These are phyloP conservation scores for Hydrochoerus hydrochaeris DNA, from an alignment of 2,113 vertebrate species.

Conservation along the genomic window DNA sequence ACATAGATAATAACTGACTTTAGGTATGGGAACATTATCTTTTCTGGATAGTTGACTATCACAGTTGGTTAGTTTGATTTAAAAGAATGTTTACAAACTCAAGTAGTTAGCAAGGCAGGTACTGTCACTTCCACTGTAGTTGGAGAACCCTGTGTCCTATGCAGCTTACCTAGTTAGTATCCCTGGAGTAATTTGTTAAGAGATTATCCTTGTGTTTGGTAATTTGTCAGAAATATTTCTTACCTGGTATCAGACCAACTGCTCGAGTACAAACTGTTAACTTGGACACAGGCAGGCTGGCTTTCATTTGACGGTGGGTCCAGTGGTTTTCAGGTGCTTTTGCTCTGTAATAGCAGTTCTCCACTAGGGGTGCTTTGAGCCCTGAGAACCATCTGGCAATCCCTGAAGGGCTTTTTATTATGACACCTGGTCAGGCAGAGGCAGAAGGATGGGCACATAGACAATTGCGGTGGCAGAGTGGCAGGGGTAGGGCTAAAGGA, in stretches of 20 bases:
- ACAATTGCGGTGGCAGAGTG: background rate
- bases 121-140: background rate
- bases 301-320: background rate
- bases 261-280: background rate
- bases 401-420: background rate
- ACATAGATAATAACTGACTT: background rate
- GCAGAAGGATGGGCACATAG: background rate
- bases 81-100: background rate
- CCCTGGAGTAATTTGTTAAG: background rate
- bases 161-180: background rate
- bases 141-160: background rate
- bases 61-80: slow-evolving; percentile 33
- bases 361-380: background rate
- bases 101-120: background rate
- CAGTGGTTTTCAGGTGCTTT: background rate
- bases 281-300: background rate
- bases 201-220: background rate
- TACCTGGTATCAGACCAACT: background rate
- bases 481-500: background rate
- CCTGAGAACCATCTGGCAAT: background rate
- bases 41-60: slow-evolving; percentile 25
- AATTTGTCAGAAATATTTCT: background rate
- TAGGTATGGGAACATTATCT: slow-evolving; percentile 25
- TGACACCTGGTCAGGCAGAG: background rate
- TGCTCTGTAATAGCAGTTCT: background rate